Evolutionary conservation across 2,113 vertebrate species (phyloP).

Genomic region (Halichoeres trimaculatus): DNA sequence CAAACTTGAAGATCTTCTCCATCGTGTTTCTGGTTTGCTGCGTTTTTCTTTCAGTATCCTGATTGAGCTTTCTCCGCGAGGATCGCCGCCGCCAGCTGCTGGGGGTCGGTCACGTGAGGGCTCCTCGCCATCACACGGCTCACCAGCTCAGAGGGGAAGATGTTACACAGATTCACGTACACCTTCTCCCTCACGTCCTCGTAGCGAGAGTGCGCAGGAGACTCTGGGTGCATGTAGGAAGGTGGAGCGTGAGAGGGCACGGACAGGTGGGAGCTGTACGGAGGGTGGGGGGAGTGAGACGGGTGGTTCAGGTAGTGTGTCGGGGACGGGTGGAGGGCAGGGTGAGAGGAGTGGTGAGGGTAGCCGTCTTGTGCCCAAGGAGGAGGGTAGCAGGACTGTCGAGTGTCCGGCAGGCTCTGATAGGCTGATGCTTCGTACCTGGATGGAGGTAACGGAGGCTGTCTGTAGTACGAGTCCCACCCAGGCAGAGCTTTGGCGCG

Average conservation of each 20-base stretch:
- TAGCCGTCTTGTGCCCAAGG: constrained; percentile 72
- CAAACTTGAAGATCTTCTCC: too few relatives aligned
- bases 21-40: too few relatives aligned
- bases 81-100: constrained; percentile 96
- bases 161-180: constrained; percentile 95
- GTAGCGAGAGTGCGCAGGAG: constrained; percentile 77
- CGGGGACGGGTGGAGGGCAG: constrained; percentile 74
- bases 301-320: constrained; percentile 67
- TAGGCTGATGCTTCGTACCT: constrained; percentile 90
- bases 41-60: constrained; percentile 82
- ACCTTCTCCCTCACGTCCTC: constrained; percentile 90
- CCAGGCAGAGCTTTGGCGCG: constrained; percentile 84
- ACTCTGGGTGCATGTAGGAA: constrained; percentile 78
- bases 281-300: constrained; percentile 50
- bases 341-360: constrained; percentile 81
- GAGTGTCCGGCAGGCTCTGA: constrained; percentile 90
- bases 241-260: constrained; percentile 44
- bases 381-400: constrained; percentile 86
- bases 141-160: constrained; percentile 95
- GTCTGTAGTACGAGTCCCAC: constrained; percentile 90
- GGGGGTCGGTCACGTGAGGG: constrained; percentile 93
- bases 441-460: constrained; percentile 74
- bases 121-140: constrained; percentile 94
- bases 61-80: constrained; percentile 92
- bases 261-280: constrained; percentile 48